These are phyloP conservation scores for Sipunculus nudus DNA, from an alignment of 2,888 invertebrate species.

Conservation along the genomic window DNA sequence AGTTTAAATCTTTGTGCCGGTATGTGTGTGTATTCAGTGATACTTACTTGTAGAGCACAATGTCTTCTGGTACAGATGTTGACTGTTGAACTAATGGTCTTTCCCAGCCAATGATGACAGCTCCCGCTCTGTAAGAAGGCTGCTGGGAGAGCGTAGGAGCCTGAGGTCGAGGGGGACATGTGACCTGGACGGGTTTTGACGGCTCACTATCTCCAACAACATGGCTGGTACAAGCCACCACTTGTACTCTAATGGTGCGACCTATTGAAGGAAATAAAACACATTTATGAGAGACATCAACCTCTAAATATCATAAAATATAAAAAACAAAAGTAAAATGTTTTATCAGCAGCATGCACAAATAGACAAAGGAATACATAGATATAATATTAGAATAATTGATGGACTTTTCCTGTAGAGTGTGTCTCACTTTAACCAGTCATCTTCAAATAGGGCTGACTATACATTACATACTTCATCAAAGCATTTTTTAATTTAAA, in stretches of 20 bases:
- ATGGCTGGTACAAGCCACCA: constrained; percentile 56
- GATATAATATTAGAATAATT: no score
- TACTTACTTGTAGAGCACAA: constrained; percentile 58
- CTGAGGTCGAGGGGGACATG: constrained; percentile 58
- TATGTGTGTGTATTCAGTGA: neutral
- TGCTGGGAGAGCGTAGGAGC: constrained; percentile 57
- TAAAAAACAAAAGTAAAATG: no score
- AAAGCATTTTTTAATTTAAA: no score
- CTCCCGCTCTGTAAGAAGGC: constrained; percentile 61
- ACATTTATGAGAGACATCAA: no score
- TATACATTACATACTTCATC: no score
- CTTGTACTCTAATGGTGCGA: constrained; percentile 50
- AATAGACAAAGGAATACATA: no score
- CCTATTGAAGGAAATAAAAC: constrained; percentile 16
- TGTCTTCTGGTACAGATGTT: constrained; percentile 54
- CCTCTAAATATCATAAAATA: no score
- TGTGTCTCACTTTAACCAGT: no score
- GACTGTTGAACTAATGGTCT: constrained; percentile 48
- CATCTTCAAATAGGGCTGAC: no score
- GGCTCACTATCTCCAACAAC: constrained; percentile 57
- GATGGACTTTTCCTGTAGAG: no score
- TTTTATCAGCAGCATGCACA: no score
- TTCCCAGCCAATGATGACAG: constrained; percentile 63
- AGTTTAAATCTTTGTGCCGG: no score
- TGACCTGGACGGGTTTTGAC: constrained; percentile 40